phyloP scores from a whole-genome alignment of 2,797 vertebrate genomes.

The Limosa lapponica region DNA sequence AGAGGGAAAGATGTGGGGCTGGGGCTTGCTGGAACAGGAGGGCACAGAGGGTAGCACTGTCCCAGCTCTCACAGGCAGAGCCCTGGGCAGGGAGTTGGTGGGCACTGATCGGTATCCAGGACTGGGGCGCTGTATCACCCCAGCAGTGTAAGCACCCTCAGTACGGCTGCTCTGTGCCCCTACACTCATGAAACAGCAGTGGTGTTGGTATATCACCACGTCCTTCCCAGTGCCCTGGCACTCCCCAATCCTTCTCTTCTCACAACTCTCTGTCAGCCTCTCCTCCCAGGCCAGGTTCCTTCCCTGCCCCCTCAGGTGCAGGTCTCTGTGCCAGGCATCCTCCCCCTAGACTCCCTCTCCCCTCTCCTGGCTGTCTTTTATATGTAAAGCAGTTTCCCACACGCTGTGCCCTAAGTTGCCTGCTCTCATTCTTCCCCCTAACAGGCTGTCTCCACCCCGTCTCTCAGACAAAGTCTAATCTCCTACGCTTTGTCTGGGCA shows the following conservation, averaged over 20 bases:
- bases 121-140: background rate
- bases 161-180: background rate
- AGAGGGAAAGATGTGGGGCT: no score
- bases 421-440: background rate
- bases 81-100: background rate
- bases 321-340: fast-evolving
- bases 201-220: background rate
- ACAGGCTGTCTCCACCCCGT: background rate
- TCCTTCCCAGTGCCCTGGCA: fast-evolving
- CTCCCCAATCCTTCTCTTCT: background rate
- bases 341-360: background rate
- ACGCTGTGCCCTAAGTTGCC: background rate
- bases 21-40: background rate
- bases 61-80: no score
- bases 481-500: background rate
- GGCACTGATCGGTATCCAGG: background rate
- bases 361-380: background rate
- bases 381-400: background rate
- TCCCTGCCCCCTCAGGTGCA: no score
- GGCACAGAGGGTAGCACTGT: background rate
- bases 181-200: background rate
- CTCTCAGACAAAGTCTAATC: background rate
- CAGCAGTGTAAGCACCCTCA: background rate
- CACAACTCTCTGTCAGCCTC: fast-evolving
- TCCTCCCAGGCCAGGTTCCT: background rate